Base-by-base conservation (phyloP, 2,888 invertebrate species). In the Vandiemenella viatica region DNA sequence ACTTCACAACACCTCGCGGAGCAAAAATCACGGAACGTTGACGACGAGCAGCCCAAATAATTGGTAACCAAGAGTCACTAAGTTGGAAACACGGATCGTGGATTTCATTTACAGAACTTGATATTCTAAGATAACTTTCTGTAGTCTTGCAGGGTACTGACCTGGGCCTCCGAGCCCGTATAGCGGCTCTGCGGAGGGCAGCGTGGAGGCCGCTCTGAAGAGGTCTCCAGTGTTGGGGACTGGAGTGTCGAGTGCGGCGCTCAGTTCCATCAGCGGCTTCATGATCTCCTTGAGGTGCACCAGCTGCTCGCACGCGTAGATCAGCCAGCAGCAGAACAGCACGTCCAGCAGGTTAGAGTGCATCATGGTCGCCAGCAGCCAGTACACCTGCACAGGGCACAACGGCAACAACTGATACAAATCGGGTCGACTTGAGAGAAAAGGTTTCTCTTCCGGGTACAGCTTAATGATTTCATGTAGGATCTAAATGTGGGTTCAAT, bases 261-360 rank as follows among this genome's bases (percentile, higher is more conserved):
- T 87, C 3, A 88, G 71, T 61, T 88, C 87, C 84, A 89, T 88
- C 45, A 89, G 66, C 0, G 87, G 87, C 56, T 85, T 85, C 82
- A 89, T 81, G 53, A 88, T 88, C 43, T 83, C 81, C 62, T 88
- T 89, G 37, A 88, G 67, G 63, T 89, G 88, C 61, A 84, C 83
- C 50, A 89, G 67, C 62, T 89, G 88, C 58, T 88, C 88, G 58
- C 88, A 89, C 1, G 88, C 85, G 59, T 85, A 87, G 51, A 88
- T 79, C 56, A 88, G 60, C 84, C 85, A 87, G 1, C 83, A 86
- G 61, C 86, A 87, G 67, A 89, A 88, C 58, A 88, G 69, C 1
- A 83, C 79, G 61, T 88, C 88, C 40, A 73, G 52, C n/a, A 74
- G 63, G 58, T 76, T 76, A 0, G 75, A 66, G 38, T 79, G 73